Evolutionary conservation across 2,888 invertebrate genomes (phyloP), one percentile per base, ranked within the genome.

Genomic region (Allophyes oxyacanthae): DNA sequence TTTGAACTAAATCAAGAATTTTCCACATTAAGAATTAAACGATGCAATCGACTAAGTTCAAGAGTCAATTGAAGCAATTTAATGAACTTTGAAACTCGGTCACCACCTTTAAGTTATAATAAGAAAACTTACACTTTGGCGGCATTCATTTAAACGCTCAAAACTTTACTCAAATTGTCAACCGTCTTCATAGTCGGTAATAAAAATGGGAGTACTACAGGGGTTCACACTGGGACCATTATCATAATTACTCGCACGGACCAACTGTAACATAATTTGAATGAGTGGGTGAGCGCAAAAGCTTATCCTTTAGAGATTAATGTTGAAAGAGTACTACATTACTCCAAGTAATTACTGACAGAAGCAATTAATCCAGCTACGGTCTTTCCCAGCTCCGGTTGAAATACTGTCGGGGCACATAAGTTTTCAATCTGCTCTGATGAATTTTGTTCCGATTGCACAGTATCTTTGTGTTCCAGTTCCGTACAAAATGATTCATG

Each of bases 341-440:
- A 75, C 74, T 77, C 73, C 46, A 65, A 78, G 79, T 81, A 75
- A 82, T 78, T 80, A 73, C 71, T 66, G 68, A 67, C 72, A 73
- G 70, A 71, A 75, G 76, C 75, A 80, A 82, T 81, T 80, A 81
- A 77, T 79, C 65, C 66, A 61, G 45, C 38, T 58, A 48, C 64
- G 62, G 60, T 60, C 64, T 74, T 72, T 77, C 52, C 63, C 46
- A 76, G 58, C 58, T 64, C 50, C 45, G 45, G 51, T 46, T 75
- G 61, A 78, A 72, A 71, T 74, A 72, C 61, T 67, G 56, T 54
- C 52, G 50, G 52, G 42, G 56, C 51, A 45, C 55, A 58, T 60
- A 74, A 68, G 74, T 73, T 73, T 68, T 64, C 65, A 69, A 70
- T 73, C 63, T 55, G 43, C 28, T 59, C 25, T 28, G 45, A 68